Base-by-base conservation (phyloP, 2,113 vertebrate genomes). In the Fulica atra region DNA sequence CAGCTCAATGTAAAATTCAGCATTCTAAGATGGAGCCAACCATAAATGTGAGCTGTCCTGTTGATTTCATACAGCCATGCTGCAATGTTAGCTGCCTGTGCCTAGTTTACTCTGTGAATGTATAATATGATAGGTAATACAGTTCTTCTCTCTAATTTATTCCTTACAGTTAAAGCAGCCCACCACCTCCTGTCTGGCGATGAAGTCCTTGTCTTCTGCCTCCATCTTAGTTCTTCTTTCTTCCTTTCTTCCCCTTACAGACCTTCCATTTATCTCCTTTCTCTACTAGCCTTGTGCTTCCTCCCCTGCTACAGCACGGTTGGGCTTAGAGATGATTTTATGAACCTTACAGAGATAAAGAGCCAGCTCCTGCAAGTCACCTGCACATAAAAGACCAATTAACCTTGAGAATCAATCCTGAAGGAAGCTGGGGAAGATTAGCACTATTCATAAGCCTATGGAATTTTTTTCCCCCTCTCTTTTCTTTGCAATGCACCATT, bases 381-480 rank as follows among this genome's bases (percentile, higher is more conserved):
- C 64, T 69, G 48, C 88, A 76, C 77, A 79, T 92, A 84, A 92
- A 95, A 96, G 92, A 60, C 64, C 82, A 86, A 92, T 96, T 95
- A 91, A 91, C 92, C 91, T 93, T 88, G 80, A 89, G 74, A 79
- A 80, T 82, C 63, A 56, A 10, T 70, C 71, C 84, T 87, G 81
- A 74, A 79, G 79, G 63, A 89, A 83, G 26, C 64, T 53, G 54
- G 20, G 46, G n/a, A 90, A 88, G 76, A 63, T 61, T 68, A 81
- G 72, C 83, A 69, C 46, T 86, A 26, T 86, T 88, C 73, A 28
- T 42, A 81, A 78, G 57, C 33, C 35, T 77, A n/a, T 66, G 40
- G 16, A 2, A 26, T 60, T 80, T 6, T 53, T 48, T 54, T 51
- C 38, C 15, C 6, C 3, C 9, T 19, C 28, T 48, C 18, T 70